Conservation (phyloP, 1,140 invertebrate genomes). For the Drosophila simulans region DNA sequence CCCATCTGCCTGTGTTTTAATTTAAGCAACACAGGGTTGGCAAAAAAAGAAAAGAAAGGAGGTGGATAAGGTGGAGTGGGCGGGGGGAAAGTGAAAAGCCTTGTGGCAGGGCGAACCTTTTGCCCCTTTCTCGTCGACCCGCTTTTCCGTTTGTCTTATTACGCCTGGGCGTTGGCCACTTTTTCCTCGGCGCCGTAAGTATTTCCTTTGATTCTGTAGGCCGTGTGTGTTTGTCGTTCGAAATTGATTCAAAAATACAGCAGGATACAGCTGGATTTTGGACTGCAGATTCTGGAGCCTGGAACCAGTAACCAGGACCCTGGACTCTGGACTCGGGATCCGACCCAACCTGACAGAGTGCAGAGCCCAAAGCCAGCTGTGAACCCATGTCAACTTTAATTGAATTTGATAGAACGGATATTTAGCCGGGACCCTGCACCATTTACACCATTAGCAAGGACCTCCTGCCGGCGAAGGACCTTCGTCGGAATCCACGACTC, state of each 20-base stretch:
- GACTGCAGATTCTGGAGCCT: background rate
- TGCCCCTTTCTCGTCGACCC: constrained; percentile 1
- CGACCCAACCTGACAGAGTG: constrained; percentile 8
- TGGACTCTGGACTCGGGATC: no score
- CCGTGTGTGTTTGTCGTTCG: constrained; percentile 61
- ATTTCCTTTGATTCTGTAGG: constrained; percentile 35
- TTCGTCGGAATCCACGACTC: constrained; percentile 4
- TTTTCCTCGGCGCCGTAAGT: constrained; percentile 18
- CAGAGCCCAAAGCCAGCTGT: constrained; percentile 42
- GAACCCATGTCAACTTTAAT: constrained; percentile 82
- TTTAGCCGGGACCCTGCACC: constrained; percentile 62
- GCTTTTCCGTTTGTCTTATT: constrained; percentile 63
- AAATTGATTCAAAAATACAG: constrained; percentile 66
- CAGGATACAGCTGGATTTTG: constrained; percentile 23
- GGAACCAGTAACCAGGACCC: background rate
- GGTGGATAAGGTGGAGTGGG: no score
- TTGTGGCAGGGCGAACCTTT: constrained; percentile 40
- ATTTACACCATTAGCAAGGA: constrained; percentile 55
- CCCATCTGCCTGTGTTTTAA: constrained; percentile 56
- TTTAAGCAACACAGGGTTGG: constrained; percentile 67
- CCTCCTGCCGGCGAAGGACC: background rate
- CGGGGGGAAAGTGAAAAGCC: constrained; percentile 19
- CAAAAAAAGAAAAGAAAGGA: background rate
- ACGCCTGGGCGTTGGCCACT: constrained; percentile 62
- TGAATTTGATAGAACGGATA: constrained; percentile 81